Conservation (phyloP, 2,888 invertebrate species). For the Nephrotoma flavescens region DNA sequence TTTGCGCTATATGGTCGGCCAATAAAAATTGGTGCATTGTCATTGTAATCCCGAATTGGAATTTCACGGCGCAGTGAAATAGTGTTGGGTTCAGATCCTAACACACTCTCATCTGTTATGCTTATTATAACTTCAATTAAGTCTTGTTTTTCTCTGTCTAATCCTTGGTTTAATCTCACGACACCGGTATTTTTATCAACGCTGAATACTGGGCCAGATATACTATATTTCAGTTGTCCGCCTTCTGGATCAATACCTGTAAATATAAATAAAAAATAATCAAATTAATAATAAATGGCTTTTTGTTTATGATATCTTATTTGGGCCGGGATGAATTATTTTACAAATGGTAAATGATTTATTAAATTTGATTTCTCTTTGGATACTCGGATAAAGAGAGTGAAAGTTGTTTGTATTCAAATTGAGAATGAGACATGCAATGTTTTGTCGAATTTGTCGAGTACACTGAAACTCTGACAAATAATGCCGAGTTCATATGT, state of each 20-base stretch:
- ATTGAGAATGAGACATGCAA: no score
- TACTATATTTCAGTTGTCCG: slow-evolving; percentile 55
- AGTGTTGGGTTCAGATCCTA: slow-evolving; percentile 59
- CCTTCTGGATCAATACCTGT: slow-evolving; percentile 60
- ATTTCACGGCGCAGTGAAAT: slow-evolving; percentile 63
- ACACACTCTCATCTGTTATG: slow-evolving; percentile 59
- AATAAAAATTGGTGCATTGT: slow-evolving; percentile 60
- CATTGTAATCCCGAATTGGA: slow-evolving; percentile 63
- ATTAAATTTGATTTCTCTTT: no score
- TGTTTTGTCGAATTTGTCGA: no score
- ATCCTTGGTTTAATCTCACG: slow-evolving; percentile 49
- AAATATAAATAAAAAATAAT: not conserved
- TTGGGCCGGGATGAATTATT: not conserved
- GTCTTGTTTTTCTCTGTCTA: slow-evolving; percentile 57
- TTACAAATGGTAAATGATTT: not conserved
- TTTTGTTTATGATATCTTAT: not conserved
- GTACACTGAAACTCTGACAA: no score
- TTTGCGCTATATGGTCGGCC: slow-evolving; percentile 58
- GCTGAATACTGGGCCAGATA: slow-evolving; percentile 66
- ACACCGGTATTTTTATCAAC: slow-evolving; percentile 64
- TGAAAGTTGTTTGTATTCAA: no score
- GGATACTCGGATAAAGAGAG: no score
- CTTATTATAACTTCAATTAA: slow-evolving; percentile 66
- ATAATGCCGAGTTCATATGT: no score
- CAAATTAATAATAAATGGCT: not conserved